Conservation (phyloP, 2,113 vertebrate species). For the cat (Felis catus) region DNA sequence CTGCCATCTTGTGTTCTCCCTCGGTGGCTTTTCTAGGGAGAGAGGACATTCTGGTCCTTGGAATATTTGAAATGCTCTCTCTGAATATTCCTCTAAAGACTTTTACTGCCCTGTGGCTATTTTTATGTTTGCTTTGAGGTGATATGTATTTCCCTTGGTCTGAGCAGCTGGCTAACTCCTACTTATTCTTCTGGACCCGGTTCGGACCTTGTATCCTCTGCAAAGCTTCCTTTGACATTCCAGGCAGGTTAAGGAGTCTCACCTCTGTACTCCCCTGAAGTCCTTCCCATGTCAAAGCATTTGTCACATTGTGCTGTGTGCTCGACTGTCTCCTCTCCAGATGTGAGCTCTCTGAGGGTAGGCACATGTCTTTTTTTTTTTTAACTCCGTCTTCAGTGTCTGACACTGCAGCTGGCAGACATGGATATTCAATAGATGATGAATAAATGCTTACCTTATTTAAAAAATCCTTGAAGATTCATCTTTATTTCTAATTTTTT, state of each 20-base stretch:
- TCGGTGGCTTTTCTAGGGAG: neutral
- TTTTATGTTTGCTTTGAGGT: neutral
- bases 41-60: neutral
- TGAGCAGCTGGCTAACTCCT: neutral
- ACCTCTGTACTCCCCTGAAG: neutral
- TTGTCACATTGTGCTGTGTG: neutral
- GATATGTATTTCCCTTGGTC: neutral
- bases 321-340: neutral
- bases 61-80: neutral
- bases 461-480: neutral
- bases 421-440: neutral
- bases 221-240: neutral
- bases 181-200: neutral
- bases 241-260: neutral
- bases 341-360: neutral
- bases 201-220: neutral
- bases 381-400: neutral
- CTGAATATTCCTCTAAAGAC: neutral
- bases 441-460: conserved; percentile 24
- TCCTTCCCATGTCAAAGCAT: neutral
- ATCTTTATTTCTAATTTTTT: neutral
- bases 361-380: neutral
- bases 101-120: neutral
- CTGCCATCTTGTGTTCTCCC: conserved; percentile 48
- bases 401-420: neutral